These are phyloP conservation scores for Schizopygopsis malacanthus DNA, from an alignment of 2,797 vertebrate genomes.

Conservation along the genomic window DNA sequence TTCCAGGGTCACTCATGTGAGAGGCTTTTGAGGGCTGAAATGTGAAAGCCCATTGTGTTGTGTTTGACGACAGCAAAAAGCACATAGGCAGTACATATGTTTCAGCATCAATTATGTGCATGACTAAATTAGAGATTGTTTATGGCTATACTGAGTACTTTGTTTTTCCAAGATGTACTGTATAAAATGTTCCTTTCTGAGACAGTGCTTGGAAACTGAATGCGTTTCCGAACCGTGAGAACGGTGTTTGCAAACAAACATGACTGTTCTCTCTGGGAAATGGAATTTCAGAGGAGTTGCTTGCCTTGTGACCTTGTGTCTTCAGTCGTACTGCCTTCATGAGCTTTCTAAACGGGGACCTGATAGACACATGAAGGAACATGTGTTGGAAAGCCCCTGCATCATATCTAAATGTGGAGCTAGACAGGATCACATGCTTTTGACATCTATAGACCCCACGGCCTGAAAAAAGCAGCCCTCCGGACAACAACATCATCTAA, in stretches of 20 bases:
- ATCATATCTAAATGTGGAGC: conserved; percentile 61
- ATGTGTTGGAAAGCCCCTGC: conserved; percentile 65
- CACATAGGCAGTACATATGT: conserved; percentile 38
- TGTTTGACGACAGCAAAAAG: conserved; percentile 66
- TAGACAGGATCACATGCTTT: conserved; percentile 57
- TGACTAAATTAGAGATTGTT: conserved; percentile 36
- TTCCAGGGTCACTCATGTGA: conserved; percentile 74
- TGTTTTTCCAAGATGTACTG: conserved; percentile 26
- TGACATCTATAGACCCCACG: conserved; percentile 55
- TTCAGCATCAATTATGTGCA: conserved; percentile 26
- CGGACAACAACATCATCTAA: conserved; percentile 52
- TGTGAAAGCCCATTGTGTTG: conserved; percentile 79
- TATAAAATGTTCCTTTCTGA: conserved; percentile 10
- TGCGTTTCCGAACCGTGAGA: not conserved
- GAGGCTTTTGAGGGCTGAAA: conserved; percentile 69
- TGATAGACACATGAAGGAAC: conserved; percentile 46
- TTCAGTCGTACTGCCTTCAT: conserved; percentile 19
- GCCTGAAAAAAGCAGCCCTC: conserved; percentile 32
- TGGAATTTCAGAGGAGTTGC: conserved; percentile 23
- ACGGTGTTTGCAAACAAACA: conserved; percentile 20
- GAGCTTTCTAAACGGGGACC: conserved; percentile 42
- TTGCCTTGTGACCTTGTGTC: conserved; percentile 44
- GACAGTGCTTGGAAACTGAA: not conserved
- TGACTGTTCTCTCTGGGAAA: conserved; percentile 21
- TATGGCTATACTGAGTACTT: conserved; percentile 13